phyloP scores from a whole-genome alignment of 2,113 vertebrate genomes.

The Hippotragus niger region DNA sequence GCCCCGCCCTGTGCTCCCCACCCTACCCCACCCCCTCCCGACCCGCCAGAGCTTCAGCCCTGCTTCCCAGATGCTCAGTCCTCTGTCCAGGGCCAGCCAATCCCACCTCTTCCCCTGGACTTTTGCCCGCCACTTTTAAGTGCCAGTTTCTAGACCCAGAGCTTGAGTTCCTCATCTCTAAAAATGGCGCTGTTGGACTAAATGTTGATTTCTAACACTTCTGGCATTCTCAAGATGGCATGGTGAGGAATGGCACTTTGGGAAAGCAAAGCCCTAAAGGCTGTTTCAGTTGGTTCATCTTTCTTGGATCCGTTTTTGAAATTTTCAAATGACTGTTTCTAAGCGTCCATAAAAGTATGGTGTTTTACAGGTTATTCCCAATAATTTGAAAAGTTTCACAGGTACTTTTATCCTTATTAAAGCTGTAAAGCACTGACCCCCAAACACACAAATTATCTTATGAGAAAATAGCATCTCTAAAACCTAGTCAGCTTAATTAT shows the following conservation, averaged over 20 bases:
- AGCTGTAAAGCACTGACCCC: neutral
- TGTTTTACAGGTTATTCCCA: neutral
- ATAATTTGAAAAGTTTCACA: neutral
- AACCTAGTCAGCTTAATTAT: neutral
- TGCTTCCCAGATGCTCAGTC: neutral
- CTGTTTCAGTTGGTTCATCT: neutral
- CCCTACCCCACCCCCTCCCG: neutral
- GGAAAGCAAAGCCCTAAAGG: neutral
- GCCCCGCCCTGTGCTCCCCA: neutral
- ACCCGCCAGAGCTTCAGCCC: neutral
- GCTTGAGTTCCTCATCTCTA: neutral
- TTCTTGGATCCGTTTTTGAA: neutral
- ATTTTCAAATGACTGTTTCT: neutral
- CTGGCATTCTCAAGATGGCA: neutral
- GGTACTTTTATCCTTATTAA: neutral
- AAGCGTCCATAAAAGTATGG: neutral
- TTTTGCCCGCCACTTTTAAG: neutral
- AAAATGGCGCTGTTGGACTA: neutral
- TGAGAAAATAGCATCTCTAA: neutral
- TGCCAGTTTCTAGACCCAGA: neutral
- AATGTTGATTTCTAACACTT: neutral
- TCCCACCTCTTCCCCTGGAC: neutral
- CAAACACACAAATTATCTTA: neutral
- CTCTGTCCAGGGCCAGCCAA: neutral
- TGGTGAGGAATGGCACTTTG: neutral